Base-by-base conservation (phyloP, 2,797 vertebrate genomes). In the Hyperoplus immaculatus region DNA sequence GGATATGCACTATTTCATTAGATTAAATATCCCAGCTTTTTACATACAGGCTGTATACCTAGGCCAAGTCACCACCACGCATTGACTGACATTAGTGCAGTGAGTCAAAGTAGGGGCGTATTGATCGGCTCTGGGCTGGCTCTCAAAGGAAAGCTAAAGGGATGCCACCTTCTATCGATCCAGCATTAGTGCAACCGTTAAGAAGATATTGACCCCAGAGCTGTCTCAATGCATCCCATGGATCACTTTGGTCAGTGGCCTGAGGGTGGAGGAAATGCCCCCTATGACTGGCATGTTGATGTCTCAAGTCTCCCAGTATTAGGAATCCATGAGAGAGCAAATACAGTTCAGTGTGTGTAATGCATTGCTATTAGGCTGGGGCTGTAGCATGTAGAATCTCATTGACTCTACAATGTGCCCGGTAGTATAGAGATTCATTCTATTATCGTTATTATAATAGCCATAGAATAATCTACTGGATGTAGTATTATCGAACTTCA, bases 81-180 rank as follows among this genome's bases (percentile, higher is more conserved):
- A 21, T 13, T 58, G 82, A 72, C 77, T 72, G 76, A 67, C 78
- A 78, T 76, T 36, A 63, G 61, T 21, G 3, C 69, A 46, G 72
- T 62, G 16, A 62, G 77, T 85, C 72, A 18, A 29, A 68, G 73
- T 59, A 8, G 13, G 74, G 73, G 87, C 69, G 1, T 29, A 79
- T 85, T 50, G 0, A 87, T 89, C 54, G 65, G 88, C 87, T 29
- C 74, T 63, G 68, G 1, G 1, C 59, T 11, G 3, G 49, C 75
- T 82, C 69, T 71, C 42, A 58, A 46, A 61, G 29, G 29, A 64
- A 81, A 74, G 72, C 73, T 16, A 11, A 29, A 29, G 59, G 77
- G 60, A 88, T 73, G 74, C 69, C 72, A 66, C 79, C 41, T 46
- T 55, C 42, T 79, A 90, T 91, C 5, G 90, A 92, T 89, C 72